Percentiles rank a stretch among this genome's conserved stretches.
These are phyloP conservation scores for Collichthys lucidus DNA, from an alignment of 2,113 vertebrate genomes.

Conservation along the genomic window DNA sequence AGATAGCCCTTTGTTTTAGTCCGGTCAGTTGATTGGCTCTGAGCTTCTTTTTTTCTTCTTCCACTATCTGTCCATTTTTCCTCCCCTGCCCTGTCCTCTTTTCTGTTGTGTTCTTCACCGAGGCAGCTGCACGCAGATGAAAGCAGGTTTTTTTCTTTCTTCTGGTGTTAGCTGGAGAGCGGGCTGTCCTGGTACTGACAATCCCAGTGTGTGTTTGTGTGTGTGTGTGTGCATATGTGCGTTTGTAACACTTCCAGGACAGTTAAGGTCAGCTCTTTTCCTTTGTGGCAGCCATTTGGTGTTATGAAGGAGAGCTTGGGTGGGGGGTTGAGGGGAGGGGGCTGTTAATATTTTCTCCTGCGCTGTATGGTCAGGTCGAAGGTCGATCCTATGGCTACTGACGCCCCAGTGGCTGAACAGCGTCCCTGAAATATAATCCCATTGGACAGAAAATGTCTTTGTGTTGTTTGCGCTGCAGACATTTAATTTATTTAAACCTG, in stretches of 20 bases:
- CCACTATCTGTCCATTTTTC: slow-evolving; percentile 37
- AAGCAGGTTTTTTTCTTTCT: slow-evolving; percentile 32
- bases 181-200: slow-evolving; percentile 23
- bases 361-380: slow-evolving; percentile 54
- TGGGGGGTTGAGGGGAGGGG: slow-evolving; percentile 16
- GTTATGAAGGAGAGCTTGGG: slow-evolving; percentile 19
- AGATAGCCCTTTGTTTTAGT: slow-evolving; percentile 73
- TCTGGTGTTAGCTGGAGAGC: slow-evolving; percentile 23
- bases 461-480: slow-evolving; percentile 37
- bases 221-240: neutral
- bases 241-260: slow-evolving; percentile 28
- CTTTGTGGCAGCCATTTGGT: slow-evolving; percentile 73
- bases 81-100: neutral
- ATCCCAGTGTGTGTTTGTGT: slow-evolving; percentile 14
- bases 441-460: slow-evolving; percentile 26
- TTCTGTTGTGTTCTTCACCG: slow-evolving; percentile 11
- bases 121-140: slow-evolving; percentile 58
- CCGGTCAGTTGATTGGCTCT: slow-evolving; percentile 62
- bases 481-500: slow-evolving; percentile 1
- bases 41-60: slow-evolving; percentile 12
- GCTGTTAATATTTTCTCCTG: slow-evolving; percentile 53
- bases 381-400: slow-evolving; percentile 73
- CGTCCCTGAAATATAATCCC: slow-evolving; percentile 7
- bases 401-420: slow-evolving; percentile 44
- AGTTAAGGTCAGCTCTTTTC: slow-evolving; percentile 68